Conservation (phyloP, 2,888 invertebrate genomes). For the Rhodophaea formosa region DNA sequence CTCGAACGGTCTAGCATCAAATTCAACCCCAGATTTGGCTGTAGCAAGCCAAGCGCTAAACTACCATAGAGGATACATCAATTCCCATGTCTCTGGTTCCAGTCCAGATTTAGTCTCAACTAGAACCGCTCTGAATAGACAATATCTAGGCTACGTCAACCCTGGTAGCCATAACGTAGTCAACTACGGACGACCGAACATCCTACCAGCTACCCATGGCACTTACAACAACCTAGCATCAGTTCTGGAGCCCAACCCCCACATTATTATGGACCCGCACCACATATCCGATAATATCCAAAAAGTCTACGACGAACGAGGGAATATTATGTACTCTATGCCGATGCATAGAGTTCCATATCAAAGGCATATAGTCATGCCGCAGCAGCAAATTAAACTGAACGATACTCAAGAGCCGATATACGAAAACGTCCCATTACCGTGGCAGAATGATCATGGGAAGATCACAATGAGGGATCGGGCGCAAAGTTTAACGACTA, state of each 20-base stretch:
- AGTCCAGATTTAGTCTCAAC: conserved; percentile 90
- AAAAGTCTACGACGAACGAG: conserved; percentile 83
- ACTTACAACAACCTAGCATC: conserved; percentile 88
- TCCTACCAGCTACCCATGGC: conserved; percentile 82
- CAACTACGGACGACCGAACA: conserved; percentile 51
- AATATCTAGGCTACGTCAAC: conserved; percentile 65
- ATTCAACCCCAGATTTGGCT: conserved; percentile 92
- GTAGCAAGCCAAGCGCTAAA: conserved; percentile 83
- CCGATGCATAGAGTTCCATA: conserved; percentile 74
- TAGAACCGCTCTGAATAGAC: conserved; percentile 81
- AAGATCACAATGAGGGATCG: conserved; percentile 62
- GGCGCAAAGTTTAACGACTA: conserved; percentile 87
- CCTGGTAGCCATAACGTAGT: conserved; percentile 53
- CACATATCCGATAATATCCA: conserved; percentile 82
- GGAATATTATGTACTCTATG: conserved; percentile 84
- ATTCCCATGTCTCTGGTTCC: conserved; percentile 85
- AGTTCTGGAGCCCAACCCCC: conserved; percentile 73
- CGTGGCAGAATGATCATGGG: conserved; percentile 78
- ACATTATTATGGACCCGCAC: conserved; percentile 81
- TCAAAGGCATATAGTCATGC: conserved; percentile 74
- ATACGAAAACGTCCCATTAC: conserved; percentile 89
- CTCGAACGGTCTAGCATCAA: conserved; percentile 87
- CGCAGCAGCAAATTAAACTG: conserved; percentile 63
- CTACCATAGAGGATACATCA: conserved; percentile 70
- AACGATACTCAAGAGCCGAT: conserved; percentile 85